A percentile compares a stretch with the other conserved stretches of the same genome.
These are phyloP conservation scores for Hipposideros armiger DNA, from an alignment of 2,113 vertebrate species.

Conservation along the genomic window DNA sequence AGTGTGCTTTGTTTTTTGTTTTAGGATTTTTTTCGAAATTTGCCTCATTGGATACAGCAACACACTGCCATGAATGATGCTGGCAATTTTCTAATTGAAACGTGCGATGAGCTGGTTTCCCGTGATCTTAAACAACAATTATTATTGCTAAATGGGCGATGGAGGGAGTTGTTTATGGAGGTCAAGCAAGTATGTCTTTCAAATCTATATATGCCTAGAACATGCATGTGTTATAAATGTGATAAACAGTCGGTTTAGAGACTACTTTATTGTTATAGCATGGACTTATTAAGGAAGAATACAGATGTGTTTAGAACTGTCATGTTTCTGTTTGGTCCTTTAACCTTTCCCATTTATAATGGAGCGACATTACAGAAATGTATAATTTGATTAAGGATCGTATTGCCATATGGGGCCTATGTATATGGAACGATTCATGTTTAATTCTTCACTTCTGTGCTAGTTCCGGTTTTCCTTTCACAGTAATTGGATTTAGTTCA, in stretches of 20 bases:
- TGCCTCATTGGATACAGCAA: conserved; percentile 95
- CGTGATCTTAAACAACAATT: conserved; percentile 98
- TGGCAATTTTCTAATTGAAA: conserved; percentile 99
- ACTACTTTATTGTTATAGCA: background rate
- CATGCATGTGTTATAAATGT: background rate
- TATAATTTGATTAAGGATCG: conserved; percentile 12
- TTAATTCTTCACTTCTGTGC: background rate
- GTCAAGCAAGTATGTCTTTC: conserved; percentile 94
- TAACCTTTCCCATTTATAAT: background rate
- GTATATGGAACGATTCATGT: background rate
- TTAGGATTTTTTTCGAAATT: conserved; percentile 89
- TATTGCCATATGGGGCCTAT: background rate
- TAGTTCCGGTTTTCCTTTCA: background rate
- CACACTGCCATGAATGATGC: conserved; percentile 98
- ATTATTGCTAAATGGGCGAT: conserved; percentile 93
- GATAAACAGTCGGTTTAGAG: background rate
- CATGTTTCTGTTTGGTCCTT: background rate
- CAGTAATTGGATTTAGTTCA: conserved; percentile 37
- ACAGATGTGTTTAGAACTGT: background rate
- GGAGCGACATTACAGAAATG: background rate
- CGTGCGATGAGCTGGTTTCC: conserved; percentile 96
- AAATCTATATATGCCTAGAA: background rate
- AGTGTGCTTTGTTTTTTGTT: background rate
- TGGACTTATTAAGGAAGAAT: background rate
- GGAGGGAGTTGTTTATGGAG: conserved; percentile 92